Base-by-base conservation (phyloP, 2,888 invertebrate genomes). In the Oegoconia quadripuncta region DNA sequence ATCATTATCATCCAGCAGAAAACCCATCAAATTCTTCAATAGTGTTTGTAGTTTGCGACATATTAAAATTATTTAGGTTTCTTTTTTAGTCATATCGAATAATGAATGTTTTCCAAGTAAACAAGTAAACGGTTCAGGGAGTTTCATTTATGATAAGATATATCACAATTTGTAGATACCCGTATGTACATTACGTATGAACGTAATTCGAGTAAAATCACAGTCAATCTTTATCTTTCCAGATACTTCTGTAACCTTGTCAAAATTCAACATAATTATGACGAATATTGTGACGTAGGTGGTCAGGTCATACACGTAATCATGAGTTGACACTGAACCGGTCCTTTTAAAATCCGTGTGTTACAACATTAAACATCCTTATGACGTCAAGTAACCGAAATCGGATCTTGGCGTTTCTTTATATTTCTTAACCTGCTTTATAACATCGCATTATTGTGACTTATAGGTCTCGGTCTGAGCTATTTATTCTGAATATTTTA, bases 181-280 rank as follows among this genome's bases (percentile, higher is more conserved):
- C 11, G 26, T 11, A 11, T 11, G 6, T 27, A 2, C 3, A 27
- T n/a, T 12, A 12, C n/a, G 5, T 22, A 22, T 22, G 2, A 22
- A 22, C 22, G 22, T 22, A 45, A 63, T 64, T 68, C 63, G 63
- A 68, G n/a, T n/a, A n/a, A n/a, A n/a, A 69, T 68, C 67, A 72
- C 70, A 67, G 66, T 72, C 66, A 59, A 46, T 48, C 39, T 50
- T 62, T 72, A 68, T 68, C 63, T 47, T 29, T 50, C 45, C 45
- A 39, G 32, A 41, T 34, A 41, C 46, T 44, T 41, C 41, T 37
- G 42, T 44, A 50, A 58, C 62, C 57, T 63, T 63, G 59, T 49
- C 50, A 43, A 36, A 41, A 37, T n/a, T 8, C 17, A n/a, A n/a
- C n/a, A n/a, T 42, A 40, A 44, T 45, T 42, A 47, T 39, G 48